These are phyloP conservation scores for Stictocephala bisonia DNA, from an alignment of 2,888 invertebrate genomes.

Conservation along the genomic window DNA sequence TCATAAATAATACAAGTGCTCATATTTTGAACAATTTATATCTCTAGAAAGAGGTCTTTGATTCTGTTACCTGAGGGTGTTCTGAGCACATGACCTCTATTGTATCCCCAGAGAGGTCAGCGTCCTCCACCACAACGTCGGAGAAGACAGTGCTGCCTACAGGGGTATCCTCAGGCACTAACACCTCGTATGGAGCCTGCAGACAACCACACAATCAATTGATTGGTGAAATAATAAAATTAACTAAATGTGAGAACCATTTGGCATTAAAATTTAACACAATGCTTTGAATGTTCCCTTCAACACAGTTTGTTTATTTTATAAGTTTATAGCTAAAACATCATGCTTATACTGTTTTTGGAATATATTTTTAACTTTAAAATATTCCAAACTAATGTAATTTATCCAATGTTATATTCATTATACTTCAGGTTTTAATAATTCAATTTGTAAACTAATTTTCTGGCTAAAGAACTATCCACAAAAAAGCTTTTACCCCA, in stretches of 20 bases:
- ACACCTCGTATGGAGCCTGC: slow-evolving; percentile 83
- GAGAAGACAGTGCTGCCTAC: slow-evolving; percentile 79
- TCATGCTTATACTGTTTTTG: too few species aligned
- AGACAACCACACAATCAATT: not conserved
- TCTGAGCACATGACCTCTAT: slow-evolving; percentile 78
- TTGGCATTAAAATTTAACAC: not conserved
- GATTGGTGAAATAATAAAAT: not conserved
- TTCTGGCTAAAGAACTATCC: too few species aligned
- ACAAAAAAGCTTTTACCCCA: too few species aligned
- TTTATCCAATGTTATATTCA: too few species aligned
- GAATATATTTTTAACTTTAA: too few species aligned
- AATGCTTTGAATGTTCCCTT: not conserved
- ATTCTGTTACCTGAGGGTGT: slow-evolving; percentile 66
- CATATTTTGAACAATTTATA: too few species aligned
- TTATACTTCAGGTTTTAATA: too few species aligned
- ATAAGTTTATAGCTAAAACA: too few species aligned
- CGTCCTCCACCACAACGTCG: slow-evolving; percentile 80
- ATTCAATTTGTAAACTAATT: too few species aligned
- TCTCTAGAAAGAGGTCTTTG: not conserved
- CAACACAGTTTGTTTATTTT: slow-evolving; percentile 19
- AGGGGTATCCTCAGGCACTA: slow-evolving; percentile 80
- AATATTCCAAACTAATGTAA: too few species aligned
- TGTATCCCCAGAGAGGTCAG: slow-evolving; percentile 83
- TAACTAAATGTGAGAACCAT: not conserved
- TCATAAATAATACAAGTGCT: too few species aligned